These are phyloP conservation scores for Chiloscyllium plagiosum DNA, from an alignment of 2,113 vertebrate species.

Conservation along the genomic window DNA sequence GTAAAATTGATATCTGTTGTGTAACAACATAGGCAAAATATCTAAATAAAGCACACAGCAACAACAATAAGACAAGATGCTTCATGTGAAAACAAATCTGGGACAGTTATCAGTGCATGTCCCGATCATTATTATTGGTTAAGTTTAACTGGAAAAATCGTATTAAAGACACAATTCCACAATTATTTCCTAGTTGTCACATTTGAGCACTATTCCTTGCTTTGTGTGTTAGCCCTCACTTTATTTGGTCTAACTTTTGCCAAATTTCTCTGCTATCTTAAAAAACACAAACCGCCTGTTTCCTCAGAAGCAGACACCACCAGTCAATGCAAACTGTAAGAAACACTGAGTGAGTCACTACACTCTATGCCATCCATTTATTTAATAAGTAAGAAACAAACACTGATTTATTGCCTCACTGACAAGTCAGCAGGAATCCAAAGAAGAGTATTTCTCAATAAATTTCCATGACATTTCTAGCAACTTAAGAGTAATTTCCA, in stretches of 20 bases:
- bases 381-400: not conserved
- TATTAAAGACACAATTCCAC: not conserved
- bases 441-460: not conserved
- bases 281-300: slow-evolving; percentile 21
- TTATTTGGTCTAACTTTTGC: not conserved
- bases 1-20: not conserved
- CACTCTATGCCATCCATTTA: not conserved
- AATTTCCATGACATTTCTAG: not conserved
- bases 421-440: not conserved
- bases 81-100: not conserved
- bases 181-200: not conserved
- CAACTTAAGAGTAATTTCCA: not conserved
- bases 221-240: not conserved
- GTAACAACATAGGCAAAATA: not conserved
- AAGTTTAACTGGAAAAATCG: not conserved
- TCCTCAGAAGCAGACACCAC: not conserved
- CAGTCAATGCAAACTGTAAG: not conserved
- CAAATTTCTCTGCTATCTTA: not conserved
- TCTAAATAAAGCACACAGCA: not conserved
- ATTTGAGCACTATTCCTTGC: not conserved
- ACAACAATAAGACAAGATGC: not conserved
- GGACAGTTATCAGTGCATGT: not conserved
- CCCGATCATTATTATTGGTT: not conserved
- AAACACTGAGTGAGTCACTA: not conserved
- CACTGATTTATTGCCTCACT: not conserved